Evolutionary conservation across 2,888 invertebrate genomes (phyloP).

Genomic region (Scelioninae gen. 2): DNA sequence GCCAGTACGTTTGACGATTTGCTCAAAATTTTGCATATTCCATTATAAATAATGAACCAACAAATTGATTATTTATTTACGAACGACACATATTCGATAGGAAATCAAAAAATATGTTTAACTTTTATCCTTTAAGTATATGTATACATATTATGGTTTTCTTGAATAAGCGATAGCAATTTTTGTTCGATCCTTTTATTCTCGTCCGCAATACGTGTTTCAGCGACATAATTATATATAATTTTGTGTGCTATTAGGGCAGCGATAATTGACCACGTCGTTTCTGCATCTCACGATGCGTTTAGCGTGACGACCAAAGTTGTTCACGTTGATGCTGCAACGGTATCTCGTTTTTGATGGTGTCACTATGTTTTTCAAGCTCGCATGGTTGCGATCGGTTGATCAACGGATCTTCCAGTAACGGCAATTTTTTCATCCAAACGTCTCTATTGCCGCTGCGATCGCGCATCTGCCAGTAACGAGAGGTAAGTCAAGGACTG

Average conservation of each 20-base stretch:
- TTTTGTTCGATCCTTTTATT: neutral
- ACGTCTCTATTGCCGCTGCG: constrained; percentile 25
- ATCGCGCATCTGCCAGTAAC: constrained; percentile 33
- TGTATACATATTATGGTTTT: too few relatives aligned
- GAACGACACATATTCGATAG: too few relatives aligned
- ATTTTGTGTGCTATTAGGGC: constrained; percentile 32
- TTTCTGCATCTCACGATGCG: constrained; percentile 40
- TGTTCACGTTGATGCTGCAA: constrained; percentile 37
- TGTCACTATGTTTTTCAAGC: constrained; percentile 17
- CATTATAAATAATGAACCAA: too few relatives aligned
- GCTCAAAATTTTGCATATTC: too few relatives aligned
- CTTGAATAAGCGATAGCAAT: too few relatives aligned
- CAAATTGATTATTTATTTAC: too few relatives aligned
- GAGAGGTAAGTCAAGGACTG: constrained; percentile 49
- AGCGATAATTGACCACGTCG: constrained; percentile 24
- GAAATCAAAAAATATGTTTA: too few relatives aligned
- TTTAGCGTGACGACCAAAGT: constrained; percentile 15
- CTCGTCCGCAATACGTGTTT: neutral
- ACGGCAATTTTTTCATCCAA: constrained; percentile 26
- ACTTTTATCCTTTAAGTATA: too few relatives aligned
- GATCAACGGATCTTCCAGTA: constrained; percentile 11
- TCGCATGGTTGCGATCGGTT: constrained; percentile 4
- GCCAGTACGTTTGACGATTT: too few relatives aligned
- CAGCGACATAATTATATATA: constrained; percentile 20
- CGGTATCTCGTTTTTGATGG: constrained; percentile 38